Conservation (phyloP, 2,113 vertebrate genomes). For the Phalacrocorax aristotelis region DNA sequence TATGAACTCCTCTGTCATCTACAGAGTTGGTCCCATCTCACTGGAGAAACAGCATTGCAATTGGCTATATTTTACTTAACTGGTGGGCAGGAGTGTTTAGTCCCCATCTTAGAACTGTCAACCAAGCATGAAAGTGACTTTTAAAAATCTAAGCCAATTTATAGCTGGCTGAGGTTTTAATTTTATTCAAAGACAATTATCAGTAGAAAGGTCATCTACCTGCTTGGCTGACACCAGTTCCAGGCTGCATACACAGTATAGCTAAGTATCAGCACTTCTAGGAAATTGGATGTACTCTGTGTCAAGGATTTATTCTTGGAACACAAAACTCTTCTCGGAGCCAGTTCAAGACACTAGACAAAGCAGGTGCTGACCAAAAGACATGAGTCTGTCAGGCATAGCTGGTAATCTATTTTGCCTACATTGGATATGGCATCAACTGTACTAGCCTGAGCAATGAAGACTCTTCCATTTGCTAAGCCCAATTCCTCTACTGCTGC, state of each 20-base stretch:
- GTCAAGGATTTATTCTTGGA: not conserved
- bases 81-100: not conserved
- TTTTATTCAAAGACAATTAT: not conserved
- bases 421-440: not conserved
- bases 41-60: not conserved
- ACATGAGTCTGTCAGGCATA: not conserved
- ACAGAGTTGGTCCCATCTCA: not conserved
- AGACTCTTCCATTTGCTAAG: not conserved
- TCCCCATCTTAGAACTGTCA: not conserved
- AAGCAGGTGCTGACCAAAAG: not conserved
- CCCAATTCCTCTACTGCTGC: not conserved
- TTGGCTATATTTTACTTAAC: not conserved
- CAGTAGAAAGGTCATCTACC: not conserved
- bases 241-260: not conserved
- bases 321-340: not conserved
- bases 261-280: not conserved
- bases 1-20: not conserved
- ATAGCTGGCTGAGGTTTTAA: not conserved
- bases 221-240: not conserved
- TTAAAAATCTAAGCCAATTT: not conserved
- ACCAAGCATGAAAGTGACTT: conserved; percentile 6
- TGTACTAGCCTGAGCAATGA: not conserved
- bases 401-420: not conserved
- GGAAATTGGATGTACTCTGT: not conserved
- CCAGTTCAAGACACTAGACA: not conserved